Conservation (phyloP, 2,888 invertebrate species). For the Lasioglossum lativentre region DNA sequence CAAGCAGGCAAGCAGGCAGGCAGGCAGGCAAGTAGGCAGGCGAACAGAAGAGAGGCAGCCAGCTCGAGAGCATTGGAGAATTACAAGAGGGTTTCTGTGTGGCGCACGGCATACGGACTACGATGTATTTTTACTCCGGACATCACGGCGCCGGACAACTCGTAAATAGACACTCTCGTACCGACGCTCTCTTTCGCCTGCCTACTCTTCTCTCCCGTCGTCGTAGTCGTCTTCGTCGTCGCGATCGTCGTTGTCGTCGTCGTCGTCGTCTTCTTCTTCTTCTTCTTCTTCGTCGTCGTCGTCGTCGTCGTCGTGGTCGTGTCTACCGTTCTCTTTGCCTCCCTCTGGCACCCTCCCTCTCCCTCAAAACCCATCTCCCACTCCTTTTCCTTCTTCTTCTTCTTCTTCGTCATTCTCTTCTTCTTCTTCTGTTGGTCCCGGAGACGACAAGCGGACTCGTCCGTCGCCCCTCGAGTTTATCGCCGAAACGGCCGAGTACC, state of each 20-base stretch:
- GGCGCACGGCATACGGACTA: slow-evolving; percentile 77
- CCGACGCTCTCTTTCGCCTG: slow-evolving; percentile 66
- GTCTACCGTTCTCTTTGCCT: slow-evolving; percentile 12
- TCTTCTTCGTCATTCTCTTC: neutral
- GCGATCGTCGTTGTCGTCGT: slow-evolving; percentile 24
- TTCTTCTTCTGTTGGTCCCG: neutral
- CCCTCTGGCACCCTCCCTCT: slow-evolving; percentile 12
- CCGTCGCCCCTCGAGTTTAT: slow-evolving; percentile 25
- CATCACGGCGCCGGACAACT: slow-evolving; percentile 85
- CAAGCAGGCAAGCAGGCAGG: slow-evolving; percentile 20
- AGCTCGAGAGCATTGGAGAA: slow-evolving; percentile 70
- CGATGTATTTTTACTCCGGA: slow-evolving; percentile 84
- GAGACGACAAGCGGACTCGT: slow-evolving; percentile 9
- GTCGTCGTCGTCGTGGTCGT: neutral
- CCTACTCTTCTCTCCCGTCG: slow-evolving; percentile 58
- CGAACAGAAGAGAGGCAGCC: slow-evolving; percentile 37
- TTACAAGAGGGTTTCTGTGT: slow-evolving; percentile 75
- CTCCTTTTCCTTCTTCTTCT: neutral
- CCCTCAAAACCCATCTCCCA: slow-evolving; percentile 5
- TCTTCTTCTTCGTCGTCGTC: neutral
- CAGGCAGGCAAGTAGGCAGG: slow-evolving; percentile 38
- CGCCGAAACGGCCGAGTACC: slow-evolving; percentile 34
- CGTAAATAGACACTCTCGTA: slow-evolving; percentile 83
- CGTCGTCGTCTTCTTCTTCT: neutral
- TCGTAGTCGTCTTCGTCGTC: slow-evolving; percentile 42